phyloP scores from a whole-genome alignment of 2,113 vertebrate genomes.

The Otis tarda region DNA sequence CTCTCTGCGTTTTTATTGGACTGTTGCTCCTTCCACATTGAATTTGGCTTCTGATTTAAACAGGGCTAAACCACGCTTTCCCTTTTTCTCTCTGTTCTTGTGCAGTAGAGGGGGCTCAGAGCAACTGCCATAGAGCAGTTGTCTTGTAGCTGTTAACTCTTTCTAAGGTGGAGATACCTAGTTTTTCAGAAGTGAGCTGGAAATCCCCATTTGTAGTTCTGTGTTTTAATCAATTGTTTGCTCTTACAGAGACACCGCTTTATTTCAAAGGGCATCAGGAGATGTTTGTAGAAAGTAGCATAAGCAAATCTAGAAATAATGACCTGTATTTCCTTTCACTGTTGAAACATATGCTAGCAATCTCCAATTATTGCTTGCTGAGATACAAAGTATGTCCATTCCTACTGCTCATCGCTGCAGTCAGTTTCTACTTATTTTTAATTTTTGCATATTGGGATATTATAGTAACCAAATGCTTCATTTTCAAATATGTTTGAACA shows the following conservation, averaged over 20 bases:
- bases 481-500: background rate
- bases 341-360: background rate
- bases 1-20: background rate
- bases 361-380: background rate
- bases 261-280: background rate
- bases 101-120: background rate
- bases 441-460: background rate
- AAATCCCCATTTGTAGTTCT: background rate
- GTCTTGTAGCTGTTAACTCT: background rate
- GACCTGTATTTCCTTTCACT: background rate
- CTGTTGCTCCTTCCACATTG: background rate
- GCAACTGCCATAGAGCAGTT: background rate
- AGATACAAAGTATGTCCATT: background rate
- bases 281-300: background rate
- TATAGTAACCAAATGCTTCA: background rate
- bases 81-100: background rate
- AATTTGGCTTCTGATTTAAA: background rate
- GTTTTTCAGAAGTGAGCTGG: background rate
- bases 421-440: background rate
- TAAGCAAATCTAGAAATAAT: background rate
- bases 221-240: background rate
- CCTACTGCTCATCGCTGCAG: background rate
- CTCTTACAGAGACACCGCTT: background rate
- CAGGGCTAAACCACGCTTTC: background rate
- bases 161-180: background rate